Conservation (phyloP, 2,113 vertebrate genomes). For the Burhinus bistriatus region DNA sequence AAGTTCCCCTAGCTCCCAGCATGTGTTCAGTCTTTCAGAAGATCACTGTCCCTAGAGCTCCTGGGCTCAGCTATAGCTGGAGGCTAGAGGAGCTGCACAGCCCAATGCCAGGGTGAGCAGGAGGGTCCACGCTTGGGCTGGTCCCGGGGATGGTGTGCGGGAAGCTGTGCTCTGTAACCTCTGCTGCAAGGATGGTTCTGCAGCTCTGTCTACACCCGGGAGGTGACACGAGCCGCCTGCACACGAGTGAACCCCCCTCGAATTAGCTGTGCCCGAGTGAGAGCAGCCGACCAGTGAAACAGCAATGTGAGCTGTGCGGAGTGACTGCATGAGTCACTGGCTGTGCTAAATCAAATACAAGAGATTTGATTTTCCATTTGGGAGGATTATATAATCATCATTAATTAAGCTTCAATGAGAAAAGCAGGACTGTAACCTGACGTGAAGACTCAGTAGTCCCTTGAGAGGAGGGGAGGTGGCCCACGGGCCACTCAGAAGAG, state of each 20-base stretch:
- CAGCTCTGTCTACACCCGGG: not conserved
- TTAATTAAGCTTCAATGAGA: slow-evolving; percentile 61
- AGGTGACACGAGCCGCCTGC: not conserved
- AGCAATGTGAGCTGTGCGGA: not conserved
- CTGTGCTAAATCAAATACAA: slow-evolving; percentile 52
- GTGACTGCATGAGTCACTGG: slow-evolving; percentile 40
- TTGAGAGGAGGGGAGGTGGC: not conserved
- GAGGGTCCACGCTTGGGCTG: not conserved
- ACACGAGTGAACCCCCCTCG: not conserved
- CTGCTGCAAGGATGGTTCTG: not conserved
- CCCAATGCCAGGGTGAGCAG: not conserved
- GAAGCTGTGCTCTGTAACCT: not conserved
- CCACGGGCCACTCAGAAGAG: not conserved
- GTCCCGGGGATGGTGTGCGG: not conserved
- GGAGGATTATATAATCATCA: slow-evolving; percentile 57
- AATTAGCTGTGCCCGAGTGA: not conserved
- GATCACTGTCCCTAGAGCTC: not conserved
- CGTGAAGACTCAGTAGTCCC: not conserved
- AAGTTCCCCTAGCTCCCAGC: not conserved
- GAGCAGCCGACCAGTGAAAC: not conserved
- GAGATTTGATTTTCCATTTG: slow-evolving; percentile 50
- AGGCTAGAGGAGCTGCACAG: not conserved
- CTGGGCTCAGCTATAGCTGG: not conserved
- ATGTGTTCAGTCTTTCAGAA: not conserved
- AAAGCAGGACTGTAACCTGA: slow-evolving; percentile 32